These are phyloP conservation scores for Hypothenemus hampei DNA, from an alignment of 1,140 invertebrate genomes.

Conservation along the genomic window DNA sequence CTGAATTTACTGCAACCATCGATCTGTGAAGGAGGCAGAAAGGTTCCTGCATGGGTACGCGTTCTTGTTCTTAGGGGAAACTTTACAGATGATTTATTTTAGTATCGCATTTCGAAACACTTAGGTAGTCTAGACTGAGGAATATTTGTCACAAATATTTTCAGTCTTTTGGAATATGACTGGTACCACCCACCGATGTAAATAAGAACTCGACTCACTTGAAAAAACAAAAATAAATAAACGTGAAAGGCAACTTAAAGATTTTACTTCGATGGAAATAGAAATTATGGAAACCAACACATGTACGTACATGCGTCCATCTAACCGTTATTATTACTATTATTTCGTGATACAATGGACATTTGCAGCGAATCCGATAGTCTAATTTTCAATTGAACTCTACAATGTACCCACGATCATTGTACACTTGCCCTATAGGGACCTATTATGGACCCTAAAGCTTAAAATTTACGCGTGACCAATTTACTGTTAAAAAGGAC, in stretches of 20 bases:
- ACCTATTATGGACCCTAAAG: background rate
- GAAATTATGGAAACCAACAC: background rate
- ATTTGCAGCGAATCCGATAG: background rate
- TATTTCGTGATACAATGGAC: background rate
- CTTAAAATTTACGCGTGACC: background rate
- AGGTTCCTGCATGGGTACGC: conserved; percentile 8
- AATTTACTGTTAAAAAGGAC: background rate
- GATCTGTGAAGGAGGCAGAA: conserved; percentile 12
- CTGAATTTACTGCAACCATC: conserved; percentile 8
- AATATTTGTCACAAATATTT: conserved; percentile 17
- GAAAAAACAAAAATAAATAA: no score
- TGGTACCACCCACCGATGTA: background rate
- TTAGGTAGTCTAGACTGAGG: conserved; percentile 21
- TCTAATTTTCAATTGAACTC: background rate
- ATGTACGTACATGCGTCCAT: background rate
- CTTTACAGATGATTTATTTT: conserved; percentile 15
- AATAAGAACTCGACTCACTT: background rate
- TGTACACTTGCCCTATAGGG: background rate
- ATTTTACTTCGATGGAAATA: background rate
- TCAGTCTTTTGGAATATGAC: background rate
- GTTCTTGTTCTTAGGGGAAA: conserved; percentile 13
- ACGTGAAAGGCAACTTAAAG: no score
- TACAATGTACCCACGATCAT: background rate
- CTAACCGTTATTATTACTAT: background rate
- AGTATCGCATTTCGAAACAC: conserved; percentile 11